Evolutionary conservation across 1,140 invertebrate genomes (phyloP), one percentile per base, ranked within the genome.

Genomic region (Diplogasteroides magnus): DNA sequence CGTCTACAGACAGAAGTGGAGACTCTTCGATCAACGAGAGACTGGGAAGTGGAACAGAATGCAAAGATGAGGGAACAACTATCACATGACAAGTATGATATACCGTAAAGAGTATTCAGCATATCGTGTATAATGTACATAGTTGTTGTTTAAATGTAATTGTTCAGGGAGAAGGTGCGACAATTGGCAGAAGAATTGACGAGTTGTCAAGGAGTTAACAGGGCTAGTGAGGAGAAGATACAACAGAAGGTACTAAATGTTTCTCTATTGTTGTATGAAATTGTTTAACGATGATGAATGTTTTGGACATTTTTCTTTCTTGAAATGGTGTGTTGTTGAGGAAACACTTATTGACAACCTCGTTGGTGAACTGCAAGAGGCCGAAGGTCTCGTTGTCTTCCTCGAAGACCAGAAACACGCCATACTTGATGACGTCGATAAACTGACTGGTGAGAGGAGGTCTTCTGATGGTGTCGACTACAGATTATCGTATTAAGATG

Each of bases 41-140:
- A 83, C 31, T 81, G 81, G 77, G 67, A 74, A 28, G 66, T 81
- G 28, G 62, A 68, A 26, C 81, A 81, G 60, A 81, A 81, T 60
- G 72, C 61, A 11, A 62, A 69, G n/a, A 67, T 81, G 1, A 32
- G 77, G 15, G 71, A 83, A 11, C 73, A 82, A 68, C 62, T 82
- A 15, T 66, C 71, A 57, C 32, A 48, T 25, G 13, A 55, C 15
- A 80, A 69, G 76, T 77, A n/a, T 11, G 37, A 48, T 19, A 48
- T 48, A 48, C 37, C 6, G 37, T n/a, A n/a, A n/a, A n/a, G n/a
- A n/a, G n/a, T n/a, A n/a, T n/a, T n/a, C n/a, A n/a, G n/a, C n/a
- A n/a, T n/a, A n/a, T n/a, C n/a, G n/a, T n/a, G n/a, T n/a, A n/a
- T n/a, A n/a, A n/a, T n/a, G n/a, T n/a, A n/a, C n/a, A n/a, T n/a